phyloP scores from a whole-genome alignment of 1,140 invertebrate species.

The Drosophila ananassae region DNA sequence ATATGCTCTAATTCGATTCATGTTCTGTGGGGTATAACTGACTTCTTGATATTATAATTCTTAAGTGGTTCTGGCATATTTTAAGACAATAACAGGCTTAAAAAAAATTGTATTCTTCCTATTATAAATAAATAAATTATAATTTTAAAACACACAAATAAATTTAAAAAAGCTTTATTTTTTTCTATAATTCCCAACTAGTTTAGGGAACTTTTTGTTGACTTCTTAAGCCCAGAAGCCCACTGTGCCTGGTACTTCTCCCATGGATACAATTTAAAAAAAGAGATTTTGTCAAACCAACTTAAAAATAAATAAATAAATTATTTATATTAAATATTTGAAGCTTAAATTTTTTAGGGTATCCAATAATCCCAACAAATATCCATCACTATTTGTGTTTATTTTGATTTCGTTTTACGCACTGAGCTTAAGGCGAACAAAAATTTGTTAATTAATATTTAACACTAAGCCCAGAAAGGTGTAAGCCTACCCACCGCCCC shows the following conservation, averaged over 20 bases:
- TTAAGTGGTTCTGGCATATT: neutral
- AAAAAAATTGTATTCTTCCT: too few relatives aligned
- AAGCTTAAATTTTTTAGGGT: neutral
- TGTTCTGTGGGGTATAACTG: neutral
- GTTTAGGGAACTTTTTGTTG: neutral
- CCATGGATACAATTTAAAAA: conserved; percentile 46
- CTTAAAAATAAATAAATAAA: neutral
- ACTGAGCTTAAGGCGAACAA: conserved; percentile 29
- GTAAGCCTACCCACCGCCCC: conserved; percentile 2
- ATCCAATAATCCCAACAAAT: neutral
- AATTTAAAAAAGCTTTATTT: too few relatives aligned
- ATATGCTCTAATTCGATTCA: neutral
- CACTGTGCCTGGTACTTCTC: conserved; percentile 45
- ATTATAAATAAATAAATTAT: too few relatives aligned
- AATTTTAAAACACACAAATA: too few relatives aligned
- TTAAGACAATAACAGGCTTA: too few relatives aligned
- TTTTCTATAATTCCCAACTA: too few relatives aligned
- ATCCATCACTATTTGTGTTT: neutral
- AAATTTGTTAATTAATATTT: conserved; percentile 64
- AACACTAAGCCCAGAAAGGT: conserved; percentile 53
- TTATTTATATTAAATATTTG: neutral
- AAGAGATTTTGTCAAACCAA: neutral
- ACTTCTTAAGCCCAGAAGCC: neutral
- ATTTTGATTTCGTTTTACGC: conserved; percentile 33
- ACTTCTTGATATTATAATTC: neutral